Base-by-base conservation (phyloP, 2,113 vertebrate genomes). In the Irena cyanogastra region DNA sequence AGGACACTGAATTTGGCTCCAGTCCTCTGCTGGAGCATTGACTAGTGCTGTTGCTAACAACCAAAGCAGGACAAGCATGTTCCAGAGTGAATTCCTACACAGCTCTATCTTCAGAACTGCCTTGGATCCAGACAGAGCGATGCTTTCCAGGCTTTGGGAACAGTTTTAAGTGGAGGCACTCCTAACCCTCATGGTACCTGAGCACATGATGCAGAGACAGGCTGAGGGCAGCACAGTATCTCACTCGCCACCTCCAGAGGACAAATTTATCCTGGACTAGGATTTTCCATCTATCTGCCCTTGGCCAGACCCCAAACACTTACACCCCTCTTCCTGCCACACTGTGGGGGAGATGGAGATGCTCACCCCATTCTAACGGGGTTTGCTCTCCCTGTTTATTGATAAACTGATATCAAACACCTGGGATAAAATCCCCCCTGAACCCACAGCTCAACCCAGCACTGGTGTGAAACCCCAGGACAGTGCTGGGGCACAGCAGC, bases 381-480 rank as follows among this genome's bases (percentile, higher is more conserved):
- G 18, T 74, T 47, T 65, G n/a, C 11, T 35, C 35, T 86, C 56
- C 35, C 71, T 39, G 24, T 37, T 91, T 19, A 50, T 35, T 10
- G 6, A 63, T 35, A 49, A 75, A 30, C 89, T 54, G 59, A 7
- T 78, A 89, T 61, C 52, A 74, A 75, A 59, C 7, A 3, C 27
- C 26, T 69, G 52, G 47, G 49, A 35, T 21, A 24, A 71, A 79
- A 57, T 4, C 6, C n/a, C 6, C 47, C 49, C 47, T n/a, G 37
- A 74, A 26, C 70, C 30, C 65, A 18, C 66, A 80, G 75, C 92
- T 81, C n/a, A 96, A 88, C 31, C 87, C 18, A n/a, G 81, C 82
- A 47, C 44, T 90, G 31, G 45, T 17, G 74, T 52, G 89, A 92
- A 95, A 53, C 33, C 91, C 85, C 85, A 81, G 89, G 11, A 10